Evolutionary conservation across 2,113 vertebrate species (phyloP).

Genomic region (Gavia stellata): DNA sequence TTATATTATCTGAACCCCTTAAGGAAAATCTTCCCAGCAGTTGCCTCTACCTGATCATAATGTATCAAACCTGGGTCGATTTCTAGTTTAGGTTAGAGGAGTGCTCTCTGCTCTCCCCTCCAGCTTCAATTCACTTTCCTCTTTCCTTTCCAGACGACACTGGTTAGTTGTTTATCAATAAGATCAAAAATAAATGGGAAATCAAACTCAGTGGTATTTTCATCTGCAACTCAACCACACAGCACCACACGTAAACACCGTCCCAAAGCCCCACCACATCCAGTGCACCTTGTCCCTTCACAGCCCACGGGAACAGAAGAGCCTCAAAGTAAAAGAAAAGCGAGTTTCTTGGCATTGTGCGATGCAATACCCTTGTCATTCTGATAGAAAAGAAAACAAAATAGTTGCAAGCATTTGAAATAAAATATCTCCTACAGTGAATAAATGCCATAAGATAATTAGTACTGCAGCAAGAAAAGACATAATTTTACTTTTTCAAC

Average conservation of each 20-base stretch:
- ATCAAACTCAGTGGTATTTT: neutral
- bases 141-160: neutral
- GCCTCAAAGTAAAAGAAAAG: neutral
- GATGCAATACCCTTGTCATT: neutral
- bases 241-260: neutral
- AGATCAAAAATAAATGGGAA: neutral
- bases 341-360: neutral
- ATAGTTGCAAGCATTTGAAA: neutral
- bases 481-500: neutral
- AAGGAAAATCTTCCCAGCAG: neutral
- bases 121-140: neutral
- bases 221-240: neutral
- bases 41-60: neutral
- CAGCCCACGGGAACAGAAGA: neutral
- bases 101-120: neutral
- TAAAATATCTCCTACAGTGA: neutral
- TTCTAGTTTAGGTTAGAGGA: neutral
- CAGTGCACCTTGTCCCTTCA: neutral
- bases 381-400: neutral
- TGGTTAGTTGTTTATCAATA: neutral
- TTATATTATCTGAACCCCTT: neutral
- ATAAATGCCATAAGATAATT: fast-evolving
- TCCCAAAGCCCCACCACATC: neutral
- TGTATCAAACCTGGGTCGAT: neutral
- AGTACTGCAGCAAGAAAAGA: neutral